phyloP scores from a whole-genome alignment of 2,888 invertebrate species.

The Habroteleia sp. region DNA sequence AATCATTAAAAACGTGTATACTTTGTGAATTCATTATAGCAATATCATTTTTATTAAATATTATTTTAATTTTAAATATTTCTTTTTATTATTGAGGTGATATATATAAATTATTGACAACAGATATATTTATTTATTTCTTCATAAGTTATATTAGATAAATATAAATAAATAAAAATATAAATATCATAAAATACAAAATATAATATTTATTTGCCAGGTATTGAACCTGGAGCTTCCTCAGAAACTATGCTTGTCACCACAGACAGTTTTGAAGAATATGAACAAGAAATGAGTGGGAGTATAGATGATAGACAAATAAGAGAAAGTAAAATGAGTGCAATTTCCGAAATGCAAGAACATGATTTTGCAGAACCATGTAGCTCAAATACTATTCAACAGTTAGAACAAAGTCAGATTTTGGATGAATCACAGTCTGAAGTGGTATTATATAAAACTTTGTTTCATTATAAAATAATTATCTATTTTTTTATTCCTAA shows the following conservation, averaged over 20 bases:
- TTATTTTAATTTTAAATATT: too few species aligned
- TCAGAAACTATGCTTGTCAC: constrained; percentile 87
- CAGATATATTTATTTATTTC: too few species aligned
- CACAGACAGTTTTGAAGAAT: constrained; percentile 87
- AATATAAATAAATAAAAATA: constrained; percentile 6
- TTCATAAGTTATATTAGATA: too few species aligned
- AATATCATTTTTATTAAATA: too few species aligned
- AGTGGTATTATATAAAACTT: too few species aligned
- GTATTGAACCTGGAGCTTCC: constrained; percentile 84
- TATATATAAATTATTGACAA: too few species aligned
- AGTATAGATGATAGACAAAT: constrained; percentile 84
- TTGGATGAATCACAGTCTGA: constrained; percentile 67
- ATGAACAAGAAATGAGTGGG: constrained; percentile 85
- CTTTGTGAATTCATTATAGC: too few species aligned
- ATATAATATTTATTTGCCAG: constrained; percentile 47
- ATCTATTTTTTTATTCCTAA: too few species aligned
- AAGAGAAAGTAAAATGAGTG: constrained; percentile 83
- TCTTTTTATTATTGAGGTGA: too few species aligned
- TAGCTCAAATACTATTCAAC: constrained; percentile 63
- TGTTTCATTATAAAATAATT: too few species aligned
- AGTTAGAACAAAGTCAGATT: constrained; percentile 61
- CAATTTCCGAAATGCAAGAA: constrained; percentile 84
- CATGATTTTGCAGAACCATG: constrained; percentile 80
- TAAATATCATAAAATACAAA: not conserved
- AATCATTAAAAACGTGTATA: too few species aligned